Conservation (phyloP, 2,888 invertebrate genomes). For the Oegoconia quadripuncta region DNA sequence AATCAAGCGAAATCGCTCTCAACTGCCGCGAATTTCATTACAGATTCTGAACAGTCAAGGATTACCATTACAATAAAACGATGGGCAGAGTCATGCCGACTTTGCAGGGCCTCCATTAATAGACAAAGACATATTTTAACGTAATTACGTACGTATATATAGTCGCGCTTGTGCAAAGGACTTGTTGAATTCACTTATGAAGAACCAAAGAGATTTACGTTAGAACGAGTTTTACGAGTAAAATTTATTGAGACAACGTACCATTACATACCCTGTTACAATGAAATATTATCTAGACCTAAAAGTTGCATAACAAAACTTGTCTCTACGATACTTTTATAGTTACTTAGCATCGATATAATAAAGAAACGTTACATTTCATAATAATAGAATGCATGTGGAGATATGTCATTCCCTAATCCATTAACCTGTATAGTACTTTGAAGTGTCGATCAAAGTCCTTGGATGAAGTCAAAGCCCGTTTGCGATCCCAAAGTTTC, state of each 20-base stretch:
- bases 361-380: no score
- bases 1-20: conserved; percentile 58
- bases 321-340: no score
- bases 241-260: no score
- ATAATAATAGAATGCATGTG: neutral
- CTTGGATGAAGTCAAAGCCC: conserved; percentile 55
- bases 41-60: conserved; percentile 43
- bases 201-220: no score
- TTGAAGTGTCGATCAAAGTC: conserved; percentile 68
- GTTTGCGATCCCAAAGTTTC: conserved; percentile 64
- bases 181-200: conserved; percentile 2
- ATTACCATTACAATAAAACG: conserved; percentile 42
- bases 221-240: no score
- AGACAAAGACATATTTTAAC: neutral
- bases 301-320: no score
- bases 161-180: neutral
- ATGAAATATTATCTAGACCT: no score
- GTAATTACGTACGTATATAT: neutral
- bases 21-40: conserved; percentile 54
- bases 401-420: conserved; percentile 13
- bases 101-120: neutral
- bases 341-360: no score
- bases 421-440: conserved; percentile 28
- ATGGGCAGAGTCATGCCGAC: conserved; percentile 16
- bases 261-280: no score